Conservation (phyloP, 2,888 invertebrate species). For the Campoplex capitator region DNA sequence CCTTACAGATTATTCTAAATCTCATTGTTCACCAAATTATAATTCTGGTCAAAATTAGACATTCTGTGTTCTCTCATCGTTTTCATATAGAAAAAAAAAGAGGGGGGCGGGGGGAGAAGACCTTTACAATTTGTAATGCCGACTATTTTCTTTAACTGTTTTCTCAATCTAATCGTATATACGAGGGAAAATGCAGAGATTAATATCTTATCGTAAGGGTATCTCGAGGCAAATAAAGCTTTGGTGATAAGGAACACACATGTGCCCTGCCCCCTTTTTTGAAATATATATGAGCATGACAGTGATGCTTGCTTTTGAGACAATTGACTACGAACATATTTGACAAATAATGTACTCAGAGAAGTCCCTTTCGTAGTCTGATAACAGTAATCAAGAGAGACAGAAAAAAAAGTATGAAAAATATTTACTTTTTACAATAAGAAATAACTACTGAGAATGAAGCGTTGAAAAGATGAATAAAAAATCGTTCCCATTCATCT, state of each 20-base stretch:
- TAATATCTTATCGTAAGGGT: slow-evolving; percentile 57
- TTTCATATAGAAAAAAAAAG: neutral
- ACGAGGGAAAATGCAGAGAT: slow-evolving; percentile 30
- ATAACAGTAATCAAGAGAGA: neutral
- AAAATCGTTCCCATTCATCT: neutral
- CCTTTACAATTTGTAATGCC: neutral
- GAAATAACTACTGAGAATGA: neutral
- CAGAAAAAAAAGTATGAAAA: neutral
- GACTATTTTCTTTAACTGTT: neutral
- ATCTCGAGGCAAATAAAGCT: slow-evolving; percentile 46
- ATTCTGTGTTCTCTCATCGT: no score
- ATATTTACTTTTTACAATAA: neutral
- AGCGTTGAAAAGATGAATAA: neutral
- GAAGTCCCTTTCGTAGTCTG: neutral
- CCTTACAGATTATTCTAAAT: no score
- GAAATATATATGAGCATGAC: neutral
- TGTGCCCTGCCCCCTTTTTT: slow-evolving; percentile 22
- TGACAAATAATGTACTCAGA: neutral
- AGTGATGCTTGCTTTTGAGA: neutral
- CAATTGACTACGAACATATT: neutral
- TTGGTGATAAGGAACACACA: slow-evolving; percentile 26
- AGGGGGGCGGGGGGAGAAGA: neutral
- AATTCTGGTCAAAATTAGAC: no score
- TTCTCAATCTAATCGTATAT: neutral
- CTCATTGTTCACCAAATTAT: no score